These are phyloP conservation scores for Bubalus kerabau DNA, from an alignment of 2,113 vertebrate genomes.

Conservation along the genomic window DNA sequence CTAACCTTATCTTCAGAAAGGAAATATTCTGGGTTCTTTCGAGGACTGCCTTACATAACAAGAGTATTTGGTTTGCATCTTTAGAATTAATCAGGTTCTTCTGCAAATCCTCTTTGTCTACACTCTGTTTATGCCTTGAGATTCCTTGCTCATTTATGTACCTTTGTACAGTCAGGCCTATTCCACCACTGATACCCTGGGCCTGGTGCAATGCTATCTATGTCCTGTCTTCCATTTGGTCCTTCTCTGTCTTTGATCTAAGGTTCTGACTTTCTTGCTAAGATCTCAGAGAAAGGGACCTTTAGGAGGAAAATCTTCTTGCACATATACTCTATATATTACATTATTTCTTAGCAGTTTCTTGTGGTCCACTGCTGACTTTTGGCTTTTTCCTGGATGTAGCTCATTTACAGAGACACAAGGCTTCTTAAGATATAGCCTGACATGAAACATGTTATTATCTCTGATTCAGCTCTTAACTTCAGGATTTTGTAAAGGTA, in stretches of 20 bases:
- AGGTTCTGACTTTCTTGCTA: neutral
- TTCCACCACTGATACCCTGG: neutral
- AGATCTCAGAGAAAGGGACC: neutral
- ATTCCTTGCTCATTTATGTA: neutral
- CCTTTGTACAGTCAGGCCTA: neutral
- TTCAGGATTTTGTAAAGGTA: neutral
- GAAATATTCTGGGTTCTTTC: neutral
- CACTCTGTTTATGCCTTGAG: neutral
- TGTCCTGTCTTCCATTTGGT: neutral
- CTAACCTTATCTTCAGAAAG: neutral
- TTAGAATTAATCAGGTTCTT: neutral
- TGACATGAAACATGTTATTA: neutral
- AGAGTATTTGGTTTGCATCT: neutral
- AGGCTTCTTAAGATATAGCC: neutral
- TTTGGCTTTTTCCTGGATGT: neutral
- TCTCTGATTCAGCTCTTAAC: neutral
- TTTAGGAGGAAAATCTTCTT: neutral
- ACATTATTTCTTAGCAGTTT: neutral
- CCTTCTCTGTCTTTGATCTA: neutral
- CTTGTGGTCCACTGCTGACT: neutral
- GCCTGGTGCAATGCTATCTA: fast-evolving
- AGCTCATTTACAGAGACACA: neutral
- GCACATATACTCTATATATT: neutral
- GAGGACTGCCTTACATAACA: neutral
- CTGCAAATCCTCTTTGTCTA: neutral